Conservation (phyloP, 2,797 vertebrate genomes). For the Sorex maritimensis region DNA sequence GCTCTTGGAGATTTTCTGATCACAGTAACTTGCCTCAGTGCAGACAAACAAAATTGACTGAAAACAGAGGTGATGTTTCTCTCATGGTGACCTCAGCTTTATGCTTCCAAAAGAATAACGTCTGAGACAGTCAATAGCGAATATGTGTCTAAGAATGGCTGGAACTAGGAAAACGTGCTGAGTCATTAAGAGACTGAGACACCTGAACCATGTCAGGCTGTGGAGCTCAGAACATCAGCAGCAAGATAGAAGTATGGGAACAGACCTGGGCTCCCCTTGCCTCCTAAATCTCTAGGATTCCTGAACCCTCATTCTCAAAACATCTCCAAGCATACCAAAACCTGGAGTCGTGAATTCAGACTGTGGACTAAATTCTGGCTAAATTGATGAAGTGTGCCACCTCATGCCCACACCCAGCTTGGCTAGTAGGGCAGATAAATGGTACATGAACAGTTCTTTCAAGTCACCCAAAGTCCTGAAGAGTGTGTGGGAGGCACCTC, state of each 20-base stretch:
- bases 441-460: neutral
- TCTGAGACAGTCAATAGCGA: neutral
- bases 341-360: neutral
- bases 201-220: neutral
- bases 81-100: neutral
- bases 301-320: neutral
- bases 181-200: neutral
- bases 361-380: neutral
- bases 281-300: neutral
- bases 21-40: neutral
- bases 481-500: neutral
- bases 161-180: neutral
- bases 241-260: neutral
- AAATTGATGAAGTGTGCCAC: neutral
- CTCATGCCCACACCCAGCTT: neutral
- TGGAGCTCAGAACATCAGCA: neutral
- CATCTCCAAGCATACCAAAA: neutral
- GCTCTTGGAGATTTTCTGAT: neutral
- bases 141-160: neutral
- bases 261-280: neutral
- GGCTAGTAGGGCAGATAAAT: neutral
- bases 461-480: neutral
- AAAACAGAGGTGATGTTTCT: neutral
- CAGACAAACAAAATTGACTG: slow-evolving; percentile 2
- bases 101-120: neutral